Conservation (phyloP, 1,140 invertebrate genomes). For the Sinella curviseta region DNA sequence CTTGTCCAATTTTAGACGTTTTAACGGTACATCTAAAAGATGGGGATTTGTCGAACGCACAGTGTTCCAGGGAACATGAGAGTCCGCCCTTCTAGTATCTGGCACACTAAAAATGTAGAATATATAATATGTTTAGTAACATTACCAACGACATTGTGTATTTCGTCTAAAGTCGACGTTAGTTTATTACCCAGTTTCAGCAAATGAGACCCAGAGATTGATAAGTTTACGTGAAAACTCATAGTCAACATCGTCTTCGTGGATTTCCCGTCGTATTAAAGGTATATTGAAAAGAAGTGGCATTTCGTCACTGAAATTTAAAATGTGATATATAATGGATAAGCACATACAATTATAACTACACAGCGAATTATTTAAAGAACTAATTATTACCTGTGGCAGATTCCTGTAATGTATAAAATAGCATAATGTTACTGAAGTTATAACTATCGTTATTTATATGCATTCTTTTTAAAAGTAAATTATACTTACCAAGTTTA, state of each 20-base stretch:
- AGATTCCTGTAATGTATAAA: neutral
- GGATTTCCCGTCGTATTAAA: constrained; percentile 39
- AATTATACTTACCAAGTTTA: constrained; percentile 33
- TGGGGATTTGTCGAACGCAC: neutral
- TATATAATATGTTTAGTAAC: neutral
- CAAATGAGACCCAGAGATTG: constrained; percentile 42
- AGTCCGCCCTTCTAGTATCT: neutral
- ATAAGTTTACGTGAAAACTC: constrained; percentile 39
- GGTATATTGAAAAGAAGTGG: constrained; percentile 44
- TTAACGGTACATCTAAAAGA: neutral
- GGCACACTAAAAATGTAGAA: neutral
- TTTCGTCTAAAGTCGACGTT: too few species aligned
- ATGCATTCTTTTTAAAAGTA: constrained; percentile 15
- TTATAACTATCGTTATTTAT: neutral
- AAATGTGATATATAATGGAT: too few species aligned
- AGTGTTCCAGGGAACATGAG: neutral
- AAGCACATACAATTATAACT: too few species aligned
- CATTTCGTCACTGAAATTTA: constrained; percentile 44
- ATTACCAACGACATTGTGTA: neutral
- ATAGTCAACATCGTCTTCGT: constrained; percentile 39
- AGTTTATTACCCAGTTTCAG: constrained; percentile 37
- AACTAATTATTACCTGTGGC: neutral
- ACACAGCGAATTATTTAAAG: too few species aligned
- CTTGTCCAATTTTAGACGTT: neutral
- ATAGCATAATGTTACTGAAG: neutral